phyloP scores from a whole-genome alignment of 2,113 vertebrate species.

The Gyps fulvus region DNA sequence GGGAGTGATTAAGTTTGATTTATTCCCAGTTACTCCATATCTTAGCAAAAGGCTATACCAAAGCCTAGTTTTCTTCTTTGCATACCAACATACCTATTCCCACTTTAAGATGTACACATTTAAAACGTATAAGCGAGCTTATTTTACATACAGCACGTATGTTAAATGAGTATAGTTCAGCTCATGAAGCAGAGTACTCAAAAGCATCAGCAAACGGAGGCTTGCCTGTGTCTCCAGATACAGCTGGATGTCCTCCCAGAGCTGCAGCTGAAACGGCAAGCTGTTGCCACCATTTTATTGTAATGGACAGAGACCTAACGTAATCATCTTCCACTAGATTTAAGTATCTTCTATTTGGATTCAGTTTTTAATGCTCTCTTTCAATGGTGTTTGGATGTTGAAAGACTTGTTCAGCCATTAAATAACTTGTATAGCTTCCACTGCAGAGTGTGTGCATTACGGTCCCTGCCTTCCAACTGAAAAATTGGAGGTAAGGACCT shows the following conservation, averaged over 20 bases:
- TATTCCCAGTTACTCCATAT: slow-evolving; percentile 5
- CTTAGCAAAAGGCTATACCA: not conserved
- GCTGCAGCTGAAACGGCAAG: not conserved
- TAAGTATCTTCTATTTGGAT: not conserved
- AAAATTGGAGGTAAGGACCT: not conserved
- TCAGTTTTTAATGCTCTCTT: not conserved
- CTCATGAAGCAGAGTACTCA: not conserved
- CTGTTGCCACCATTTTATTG: not conserved
- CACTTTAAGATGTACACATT: not conserved
- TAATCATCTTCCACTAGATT: not conserved
- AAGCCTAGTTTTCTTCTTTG: not conserved
- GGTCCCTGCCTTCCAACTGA: not conserved
- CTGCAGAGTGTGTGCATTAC: not conserved
- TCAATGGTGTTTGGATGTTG: not conserved
- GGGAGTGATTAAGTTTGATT: slow-evolving; percentile 33
- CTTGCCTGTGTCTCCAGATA: not conserved
- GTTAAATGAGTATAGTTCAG: fast-evolving
- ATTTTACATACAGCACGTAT: fast-evolving
- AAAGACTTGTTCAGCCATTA: not conserved
- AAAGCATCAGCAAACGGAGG: not conserved
- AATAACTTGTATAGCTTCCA: not conserved
- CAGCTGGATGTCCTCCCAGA: not conserved
- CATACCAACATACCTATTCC: not conserved
- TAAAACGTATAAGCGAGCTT: not conserved
- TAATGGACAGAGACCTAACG: not conserved